Evolutionary conservation across 1,140 invertebrate genomes (phyloP), one percentile per base, ranked within the genome.

Genomic region (Schmidtea mediterranea): DNA sequence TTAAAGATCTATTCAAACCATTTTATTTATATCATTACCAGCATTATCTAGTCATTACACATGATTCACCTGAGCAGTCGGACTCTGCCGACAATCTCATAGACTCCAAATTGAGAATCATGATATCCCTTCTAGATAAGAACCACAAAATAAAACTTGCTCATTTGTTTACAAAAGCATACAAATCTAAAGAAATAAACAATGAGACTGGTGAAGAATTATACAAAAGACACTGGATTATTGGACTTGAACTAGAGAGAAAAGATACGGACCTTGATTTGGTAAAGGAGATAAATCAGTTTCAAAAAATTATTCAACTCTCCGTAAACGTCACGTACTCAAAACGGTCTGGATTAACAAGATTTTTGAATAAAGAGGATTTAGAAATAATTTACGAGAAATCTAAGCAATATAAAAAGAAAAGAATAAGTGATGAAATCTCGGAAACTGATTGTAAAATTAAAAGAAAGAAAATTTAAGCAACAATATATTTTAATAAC

Each of bases 161-260:
- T 5, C 90, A 97, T 64, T 79, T 95, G 15, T 89, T 89, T 70
- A 84, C 87, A 0, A 78, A 84, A 61, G 77, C 77, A 51, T 90
- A 74, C 58, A 67, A 70, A 45, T 67, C 70, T 40, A 50, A 65
- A 18, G 53, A 52, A 50, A 57, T 62, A 53, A 57, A 19, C 55
- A 62, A 61, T 55, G 61, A 62, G 49, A 55, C 54, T 6, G 49
- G 57, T 50, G 57, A 55, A 49, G 56, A n/a, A n/a, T n/a, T n/a
- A n/a, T n/a, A n/a, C n/a, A n/a, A 62, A 53, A 80, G 77, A 0
- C 81, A 90, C 73, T 97, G 89, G 90, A 94, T 94, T 60, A 86
- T 97, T 57, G 89, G 89, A 1, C 66, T 97, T 15, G 74, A 79
- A 45, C 92, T 95, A 60, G 74, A 77, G 52, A 83, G 82, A 65